Evolutionary conservation across 2,888 invertebrate genomes (phyloP), one percentile per base, ranked within the genome.

Genomic region (Tinea semifulvella): DNA sequence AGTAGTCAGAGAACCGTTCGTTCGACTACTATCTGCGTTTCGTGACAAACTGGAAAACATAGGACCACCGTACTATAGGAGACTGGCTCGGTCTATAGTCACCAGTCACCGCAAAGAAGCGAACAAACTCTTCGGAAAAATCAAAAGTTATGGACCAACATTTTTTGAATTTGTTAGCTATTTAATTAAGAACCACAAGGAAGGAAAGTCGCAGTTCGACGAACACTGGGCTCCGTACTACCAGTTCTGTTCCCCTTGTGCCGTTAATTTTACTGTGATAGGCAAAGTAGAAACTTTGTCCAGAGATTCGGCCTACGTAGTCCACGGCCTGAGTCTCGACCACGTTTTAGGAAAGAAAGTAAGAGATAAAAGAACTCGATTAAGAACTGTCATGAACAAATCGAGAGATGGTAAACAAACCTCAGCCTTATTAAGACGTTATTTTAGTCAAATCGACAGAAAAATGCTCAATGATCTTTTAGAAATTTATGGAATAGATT

Each of bases 121-220:
- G 3, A 64, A 57, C 7, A 58, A 60, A 51, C 51, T 60, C 10
- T 59, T 70, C 45, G 72, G 72, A 43, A 60, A 63, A 47, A 70
- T 69, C 17, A 73, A 68, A 56, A 69, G 65, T 50, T 63, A 65
- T 47, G 85, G 85, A 44, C 87, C 87, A 49, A 86, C 85, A 11
- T 90, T 90, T 60, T 84, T 85, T 53, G 90, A 90, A 66, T 90
- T 90, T 58, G 84, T 89, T 28, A 82, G 85, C 50, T 88, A 88
- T 69, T 76, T 90, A 45, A 82, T 88, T 35, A 82, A 85, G 49
- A 84, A 85, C 48, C 79, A 87, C 62, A 82, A 72, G 52, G 61
- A 68, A 1, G 80, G 77, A 16, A 79, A 84, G 42, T 50, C 52
- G 1, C 55, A 57, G 42, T 84, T 82, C 50, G 85, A 88, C 53